Evolutionary conservation across 2,888 invertebrate species (phyloP).

Genomic region (Ecliptopera silaceata): DNA sequence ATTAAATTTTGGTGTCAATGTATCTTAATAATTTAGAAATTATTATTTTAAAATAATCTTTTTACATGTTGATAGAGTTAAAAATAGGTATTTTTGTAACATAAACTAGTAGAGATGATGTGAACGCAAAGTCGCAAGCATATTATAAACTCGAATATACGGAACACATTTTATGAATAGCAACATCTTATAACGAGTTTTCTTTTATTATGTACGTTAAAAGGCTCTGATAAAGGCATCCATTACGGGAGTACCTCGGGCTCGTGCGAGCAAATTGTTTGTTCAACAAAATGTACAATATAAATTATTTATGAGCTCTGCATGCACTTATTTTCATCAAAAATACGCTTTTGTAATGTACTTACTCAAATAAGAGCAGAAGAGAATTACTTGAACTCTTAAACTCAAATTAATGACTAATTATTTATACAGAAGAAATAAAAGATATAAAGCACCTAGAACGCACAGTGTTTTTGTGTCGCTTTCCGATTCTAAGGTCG

Average conservation of each 20-base stretch:
- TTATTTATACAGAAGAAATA: too few species aligned
- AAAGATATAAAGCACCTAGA: too few species aligned
- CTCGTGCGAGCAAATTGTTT: conserved; percentile 35
- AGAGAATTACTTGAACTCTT: not conserved
- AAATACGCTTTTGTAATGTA: conserved; percentile 22
- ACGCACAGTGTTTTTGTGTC: too few species aligned
- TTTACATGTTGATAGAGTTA: too few species aligned
- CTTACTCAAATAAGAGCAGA: conserved; percentile 10
- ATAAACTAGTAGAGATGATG: not conserved
- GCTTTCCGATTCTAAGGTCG: too few species aligned
- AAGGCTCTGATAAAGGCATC: conserved; percentile 37
- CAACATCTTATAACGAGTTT: conserved; percentile 26
- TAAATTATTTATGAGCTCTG: conserved; percentile 30
- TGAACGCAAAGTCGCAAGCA: not conserved
- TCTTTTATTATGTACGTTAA: conserved; percentile 37
- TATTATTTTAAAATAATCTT: too few species aligned
- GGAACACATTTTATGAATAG: conserved; percentile 21
- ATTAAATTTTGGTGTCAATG: too few species aligned
- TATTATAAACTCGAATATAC: conserved; percentile 7
- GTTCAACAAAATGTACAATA: conserved; percentile 28
- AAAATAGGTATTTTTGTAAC: too few species aligned
- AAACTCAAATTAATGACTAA: not conserved
- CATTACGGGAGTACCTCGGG: conserved; percentile 26
- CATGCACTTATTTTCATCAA: conserved; percentile 33
- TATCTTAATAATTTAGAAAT: too few species aligned